phyloP scores from a whole-genome alignment of 2,888 invertebrate species.

The Hyppa rectilinea region DNA sequence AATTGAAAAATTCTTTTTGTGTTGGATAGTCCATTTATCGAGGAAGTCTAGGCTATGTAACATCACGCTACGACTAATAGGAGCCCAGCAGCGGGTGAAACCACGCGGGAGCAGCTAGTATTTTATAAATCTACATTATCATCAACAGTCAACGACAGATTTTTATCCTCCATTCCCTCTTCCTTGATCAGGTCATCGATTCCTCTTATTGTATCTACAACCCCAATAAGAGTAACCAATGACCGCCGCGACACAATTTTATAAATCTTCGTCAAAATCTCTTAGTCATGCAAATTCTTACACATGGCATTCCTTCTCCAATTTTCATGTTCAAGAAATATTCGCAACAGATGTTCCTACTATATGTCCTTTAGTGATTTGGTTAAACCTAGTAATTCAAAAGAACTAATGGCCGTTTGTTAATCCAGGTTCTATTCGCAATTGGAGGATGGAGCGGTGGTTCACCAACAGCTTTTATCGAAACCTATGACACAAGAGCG shows the following conservation, averaged over 20 bases:
- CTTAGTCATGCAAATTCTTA: background rate
- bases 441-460: slow-evolving; percentile 92
- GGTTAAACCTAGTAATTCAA: slow-evolving; percentile 4
- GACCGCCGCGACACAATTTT: background rate
- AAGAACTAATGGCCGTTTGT: slow-evolving; percentile 49
- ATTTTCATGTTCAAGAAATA: background rate
- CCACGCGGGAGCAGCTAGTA: no score
- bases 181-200: background rate
- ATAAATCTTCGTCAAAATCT: background rate
- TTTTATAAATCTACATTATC: background rate
- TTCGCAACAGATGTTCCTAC: background rate
- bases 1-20: no score
- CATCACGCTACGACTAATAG: no score
- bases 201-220: background rate
- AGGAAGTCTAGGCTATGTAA: no score
- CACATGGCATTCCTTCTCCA: background rate
- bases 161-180: background rate
- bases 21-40: no score
- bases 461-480: slow-evolving; percentile 94
- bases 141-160: background rate
- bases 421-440: slow-evolving; percentile 93
- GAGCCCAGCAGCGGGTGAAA: no score
- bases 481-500: slow-evolving; percentile 97
- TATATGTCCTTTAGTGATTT: background rate
- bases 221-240: no score